Base-by-base conservation (phyloP, 2,888 invertebrate species). In the Phlogophora meticulosa region DNA sequence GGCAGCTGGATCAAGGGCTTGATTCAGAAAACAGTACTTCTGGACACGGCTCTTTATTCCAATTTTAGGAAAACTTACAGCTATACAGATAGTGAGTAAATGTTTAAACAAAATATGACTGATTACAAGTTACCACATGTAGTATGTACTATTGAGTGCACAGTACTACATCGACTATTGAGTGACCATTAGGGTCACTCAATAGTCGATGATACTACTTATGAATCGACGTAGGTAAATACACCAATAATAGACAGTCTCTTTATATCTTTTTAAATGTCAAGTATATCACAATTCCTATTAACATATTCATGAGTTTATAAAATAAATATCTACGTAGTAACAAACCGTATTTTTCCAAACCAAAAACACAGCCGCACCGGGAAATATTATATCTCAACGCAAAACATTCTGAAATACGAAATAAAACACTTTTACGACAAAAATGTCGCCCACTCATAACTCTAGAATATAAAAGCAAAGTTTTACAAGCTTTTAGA, bases 401-500 rank as follows among this genome's bases (percentile, higher is more conserved):
- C 63, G 65, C 56, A 57, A 60, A 71, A 63, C 55, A 76, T 53
- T 64, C 24, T 13, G 52, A 71, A 73, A 73, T 64, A 43, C 60
- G 63, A 77, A 76, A 72, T 81, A 81, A 78, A 69, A 66, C 65
- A 69, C 24, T 81, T 74, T 78, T 63, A 78, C 55, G 81, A 69
- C 62, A 48, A 60, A 75, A 80, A 61, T 57, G 57, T 63, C 59
- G 56, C 56, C 43, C 59, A 53, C 74, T 45, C 74, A 59, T 60
- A 77, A 59, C 49, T 81, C 28, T 61, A 51, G 48, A 63, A 61
- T 58, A 69, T 78, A 60, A 78, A 73, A 78, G 69, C 38, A 58
- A 81, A 78, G 81, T 81, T 78, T 81, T 69, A 74, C 51, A 81
- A 78, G 78, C 78, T 66, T 73, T 69, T 52, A 60, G 51, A 24